phyloP scores from a whole-genome alignment of 2,113 vertebrate species.

The Cyrtonyx montezumae region DNA sequence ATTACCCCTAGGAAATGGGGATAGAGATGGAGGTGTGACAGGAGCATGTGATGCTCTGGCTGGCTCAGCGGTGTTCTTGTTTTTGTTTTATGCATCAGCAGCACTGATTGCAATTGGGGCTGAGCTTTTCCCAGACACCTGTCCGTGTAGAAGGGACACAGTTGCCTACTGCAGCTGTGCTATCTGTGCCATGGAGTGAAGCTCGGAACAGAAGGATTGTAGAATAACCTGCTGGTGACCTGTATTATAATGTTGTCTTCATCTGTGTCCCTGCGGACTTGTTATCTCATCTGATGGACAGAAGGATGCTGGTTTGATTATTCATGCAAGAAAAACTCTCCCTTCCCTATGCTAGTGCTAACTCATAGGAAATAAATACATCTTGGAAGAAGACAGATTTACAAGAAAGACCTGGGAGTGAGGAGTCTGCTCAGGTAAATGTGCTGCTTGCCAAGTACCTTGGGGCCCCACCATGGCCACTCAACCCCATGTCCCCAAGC shows the following conservation, averaged over 20 bases:
- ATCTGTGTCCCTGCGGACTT: conserved; percentile 31
- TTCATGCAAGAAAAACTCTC: conserved; percentile 51
- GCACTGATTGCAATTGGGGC: accelerated
- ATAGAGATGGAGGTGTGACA: accelerated
- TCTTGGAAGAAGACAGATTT: not conserved
- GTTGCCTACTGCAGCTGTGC: not conserved
- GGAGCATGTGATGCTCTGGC: not conserved
- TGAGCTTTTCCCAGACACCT: not conserved
- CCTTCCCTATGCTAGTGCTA: not conserved
- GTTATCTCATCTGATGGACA: conserved; percentile 59
- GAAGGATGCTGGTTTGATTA: conserved; percentile 48
- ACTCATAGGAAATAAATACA: conserved; percentile 24
- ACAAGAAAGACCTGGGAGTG: not conserved
- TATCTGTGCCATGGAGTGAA: not conserved
- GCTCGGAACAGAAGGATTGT: not conserved
- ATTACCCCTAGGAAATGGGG: not conserved
- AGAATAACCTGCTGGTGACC: conserved; percentile 48
- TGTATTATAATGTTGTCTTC: conserved; percentile 53
- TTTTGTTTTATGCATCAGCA: not conserved
- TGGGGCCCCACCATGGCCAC: not conserved
- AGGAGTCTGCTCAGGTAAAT: not conserved
- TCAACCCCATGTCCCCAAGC: not conserved
- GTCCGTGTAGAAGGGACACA: accelerated
- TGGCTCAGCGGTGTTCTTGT: not conserved
- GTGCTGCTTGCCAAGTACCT: not conserved